Evolutionary conservation across 2,888 invertebrate genomes (phyloP), one percentile per base, ranked within the genome.

Genomic region (Sceliomorpha sp.): DNA sequence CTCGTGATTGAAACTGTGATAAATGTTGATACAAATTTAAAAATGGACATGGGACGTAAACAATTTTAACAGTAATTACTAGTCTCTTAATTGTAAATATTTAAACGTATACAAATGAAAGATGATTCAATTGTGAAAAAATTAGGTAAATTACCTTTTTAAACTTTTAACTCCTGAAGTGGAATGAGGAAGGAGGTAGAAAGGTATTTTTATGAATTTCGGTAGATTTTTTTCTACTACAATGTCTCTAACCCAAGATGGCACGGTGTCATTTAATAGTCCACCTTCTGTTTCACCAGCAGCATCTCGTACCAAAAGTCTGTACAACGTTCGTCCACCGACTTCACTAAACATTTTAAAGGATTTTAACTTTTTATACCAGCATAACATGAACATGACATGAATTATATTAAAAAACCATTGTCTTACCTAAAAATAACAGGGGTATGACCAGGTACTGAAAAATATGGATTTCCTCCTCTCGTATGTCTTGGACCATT

Each of bases 151-250:
- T 84, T 80, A 93, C 93, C 91, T 92, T 85, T 93, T 92, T 13
- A 91, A 88, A 74, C 90, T 90, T 84, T 93, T 93, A 40, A 91
- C 90, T 17, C 91, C 91, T 24, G 91, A 91, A 68, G 88, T 93
- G 17, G 96, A 93, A 90, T 99, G 98, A n/a, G 98, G 97, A 79
- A 97, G 93, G 51, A 99, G 91, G 88, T 96, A 98, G 89, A 99
- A 99, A 15, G 99, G 96, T 85, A 99, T 94, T 90, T 99, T 99
- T 78, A 96, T 96, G 81, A 98, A 96, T 89, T 98, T 98, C 0
- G 98, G 98, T 72, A 96, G 92, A 74, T 95, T 96, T 90, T 97
- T 96, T 83, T 98, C 96, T 60, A 98, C 95, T 34, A 98, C 95
- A 37, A 97, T 96, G 78, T 98, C 97, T 0, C 95, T 94, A 7